Percentiles rank a stretch among this genome's conserved stretches.
phyloP scores from a whole-genome alignment of 2,113 vertebrate species.

The Limnothrissa miodon region DNA sequence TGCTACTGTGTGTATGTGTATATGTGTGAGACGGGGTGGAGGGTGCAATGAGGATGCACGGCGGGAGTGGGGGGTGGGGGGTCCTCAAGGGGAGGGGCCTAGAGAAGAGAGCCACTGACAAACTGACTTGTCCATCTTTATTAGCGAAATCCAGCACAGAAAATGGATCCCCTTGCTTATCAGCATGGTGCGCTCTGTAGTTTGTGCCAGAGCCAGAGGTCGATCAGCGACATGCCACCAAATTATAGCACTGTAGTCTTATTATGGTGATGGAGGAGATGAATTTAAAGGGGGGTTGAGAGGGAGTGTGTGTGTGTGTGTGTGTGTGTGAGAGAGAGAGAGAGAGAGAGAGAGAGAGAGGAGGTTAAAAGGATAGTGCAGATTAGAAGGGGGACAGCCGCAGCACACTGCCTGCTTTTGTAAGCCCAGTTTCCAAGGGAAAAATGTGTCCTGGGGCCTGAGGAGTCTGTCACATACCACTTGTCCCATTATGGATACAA shows the following conservation, averaged over 20 bases:
- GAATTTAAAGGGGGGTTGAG: slow-evolving; percentile 29
- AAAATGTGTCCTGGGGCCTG: slow-evolving; percentile 49
- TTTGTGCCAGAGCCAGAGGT: slow-evolving; percentile 51
- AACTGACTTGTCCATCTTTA: slow-evolving; percentile 56
- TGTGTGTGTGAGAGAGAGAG: not conserved
- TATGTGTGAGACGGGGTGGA: not conserved
- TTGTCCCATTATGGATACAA: slow-evolving; percentile 55
- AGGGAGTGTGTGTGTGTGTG: not conserved
- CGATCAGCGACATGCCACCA: slow-evolving; percentile 53
- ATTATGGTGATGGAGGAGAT: slow-evolving; percentile 55
- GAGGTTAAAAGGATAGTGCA: slow-evolving; percentile 57
- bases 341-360: not conserved
- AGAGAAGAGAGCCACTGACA: slow-evolving; percentile 31
- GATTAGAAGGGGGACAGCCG: slow-evolving; percentile 52
- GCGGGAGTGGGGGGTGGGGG: not conserved
- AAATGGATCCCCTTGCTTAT: slow-evolving; percentile 51
- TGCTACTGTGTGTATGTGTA: not conserved
- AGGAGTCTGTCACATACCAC: slow-evolving; percentile 46
- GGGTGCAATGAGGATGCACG: not conserved
- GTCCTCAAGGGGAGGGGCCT: slow-evolving; percentile 13
- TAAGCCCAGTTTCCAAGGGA: slow-evolving; percentile 49
- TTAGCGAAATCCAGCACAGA: slow-evolving; percentile 52
- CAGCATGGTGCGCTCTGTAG: slow-evolving; percentile 40
- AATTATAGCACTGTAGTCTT: slow-evolving; percentile 52
- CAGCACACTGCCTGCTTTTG: slow-evolving; percentile 58